These are phyloP conservation scores for Lasiurus cinereus DNA, from an alignment of 2,113 vertebrate species.

Conservation along the genomic window DNA sequence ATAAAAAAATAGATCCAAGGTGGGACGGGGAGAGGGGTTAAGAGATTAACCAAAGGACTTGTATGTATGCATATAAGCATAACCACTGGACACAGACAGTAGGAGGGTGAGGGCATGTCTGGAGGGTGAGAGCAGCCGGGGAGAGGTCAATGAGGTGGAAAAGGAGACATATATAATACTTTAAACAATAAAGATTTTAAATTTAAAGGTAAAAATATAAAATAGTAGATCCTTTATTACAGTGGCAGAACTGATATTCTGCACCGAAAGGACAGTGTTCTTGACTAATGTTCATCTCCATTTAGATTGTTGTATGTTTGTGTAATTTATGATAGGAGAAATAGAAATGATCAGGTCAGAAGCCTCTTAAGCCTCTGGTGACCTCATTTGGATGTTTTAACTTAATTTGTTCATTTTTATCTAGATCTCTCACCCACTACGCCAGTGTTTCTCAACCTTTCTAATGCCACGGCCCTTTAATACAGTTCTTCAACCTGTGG, in stretches of 20 bases:
- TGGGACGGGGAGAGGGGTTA: no score
- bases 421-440: not conserved
- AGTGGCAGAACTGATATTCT: conserved; percentile 51
- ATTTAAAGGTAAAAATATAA: not conserved
- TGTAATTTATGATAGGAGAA: conserved; percentile 26
- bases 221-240: not conserved
- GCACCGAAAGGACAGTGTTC: conserved; percentile 3
- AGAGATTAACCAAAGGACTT: no score
- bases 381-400: conserved; percentile 40
- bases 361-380: not conserved
- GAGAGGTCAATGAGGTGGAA: no score
- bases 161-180: no score
- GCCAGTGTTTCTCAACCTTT: no score
- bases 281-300: not conserved
- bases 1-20: not conserved
- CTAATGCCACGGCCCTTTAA: no score
- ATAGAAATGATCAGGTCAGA: conserved; percentile 16
- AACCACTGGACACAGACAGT: no score
- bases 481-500: no score
- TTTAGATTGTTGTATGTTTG: conserved; percentile 27
- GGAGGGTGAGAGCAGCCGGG: no score
- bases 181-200: no score
- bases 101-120: no score
- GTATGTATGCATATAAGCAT: no score
- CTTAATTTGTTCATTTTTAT: conserved; percentile 12